Base-by-base conservation (phyloP, 1,140 invertebrate genomes). In the Drosophila ercepeae region DNA sequence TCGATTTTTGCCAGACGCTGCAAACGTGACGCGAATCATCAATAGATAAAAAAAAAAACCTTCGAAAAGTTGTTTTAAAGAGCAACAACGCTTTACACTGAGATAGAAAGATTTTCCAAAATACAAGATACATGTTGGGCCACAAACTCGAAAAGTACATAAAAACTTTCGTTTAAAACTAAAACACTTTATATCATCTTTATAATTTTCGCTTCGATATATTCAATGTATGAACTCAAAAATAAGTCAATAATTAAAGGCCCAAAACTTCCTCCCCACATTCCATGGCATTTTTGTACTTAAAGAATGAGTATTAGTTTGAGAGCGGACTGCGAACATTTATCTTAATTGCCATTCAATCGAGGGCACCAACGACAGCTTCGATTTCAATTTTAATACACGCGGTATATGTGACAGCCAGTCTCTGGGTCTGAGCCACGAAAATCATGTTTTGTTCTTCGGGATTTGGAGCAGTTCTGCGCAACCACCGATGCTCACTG, bases 301-400 rank as follows among this genome's bases (percentile, higher is more conserved):
- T n/a, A n/a, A n/a, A n/a, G n/a, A n/a, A n/a, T n/a, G n/a, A n/a
- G n/a, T n/a, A n/a, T n/a, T n/a, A n/a, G n/a, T n/a, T 86, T 84
- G 88, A 84, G 81, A 86, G 81, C 81, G 76, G 64, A 88, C 82
- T 53, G 77, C 82, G 78, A 86, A 86, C 81, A 86, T 86, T 88
- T 86, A 88, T 86, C 81, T 88, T 86, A 86, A 86, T 86, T 86
- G 81, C 82, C 81, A 82, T 86, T 88, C 77, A 86, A 89, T 86
- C 78, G 79, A 70, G 67, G 81, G 78, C 57, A 59, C 54, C 70
- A 57, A 49, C 7, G 39, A 42, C 39, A 58, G 52, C 61, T 46
- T 53, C 50, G 53, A 49, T 82, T 77, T 77, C 82, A 75, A 86
- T 86, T 88, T 86, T 77, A 73, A 86, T 86, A 86, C 77, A 73